Percentiles rank a stretch among this genome's conserved stretches.
phyloP scores from a whole-genome alignment of 2,113 vertebrate species.

The Recurvirostra avosetta region DNA sequence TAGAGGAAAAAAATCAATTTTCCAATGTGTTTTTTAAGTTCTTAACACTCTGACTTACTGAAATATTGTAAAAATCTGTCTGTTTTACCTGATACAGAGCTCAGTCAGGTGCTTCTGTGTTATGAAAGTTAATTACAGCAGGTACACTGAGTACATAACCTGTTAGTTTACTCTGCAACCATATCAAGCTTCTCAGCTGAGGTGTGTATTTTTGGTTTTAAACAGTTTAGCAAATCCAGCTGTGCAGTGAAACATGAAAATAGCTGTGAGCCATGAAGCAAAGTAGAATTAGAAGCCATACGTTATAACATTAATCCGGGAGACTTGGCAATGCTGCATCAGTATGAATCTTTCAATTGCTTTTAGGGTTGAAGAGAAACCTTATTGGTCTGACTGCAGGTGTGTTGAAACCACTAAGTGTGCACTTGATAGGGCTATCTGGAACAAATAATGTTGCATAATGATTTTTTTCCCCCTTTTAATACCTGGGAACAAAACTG shows the following conservation, averaged over 20 bases:
- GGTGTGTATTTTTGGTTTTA: conserved; percentile 29
- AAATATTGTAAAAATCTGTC: not conserved
- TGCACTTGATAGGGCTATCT: not conserved
- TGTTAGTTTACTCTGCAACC: not conserved
- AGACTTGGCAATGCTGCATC: not conserved
- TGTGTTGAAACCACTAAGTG: not conserved
- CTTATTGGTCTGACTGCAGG: not conserved
- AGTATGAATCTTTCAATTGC: conserved; percentile 13
- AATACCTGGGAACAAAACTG: not conserved
- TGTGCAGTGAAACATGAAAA: not conserved
- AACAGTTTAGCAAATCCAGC: not conserved
- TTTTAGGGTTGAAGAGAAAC: conserved; percentile 18
- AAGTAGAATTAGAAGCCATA: not conserved
- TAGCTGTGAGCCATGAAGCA: not conserved
- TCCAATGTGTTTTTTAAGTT: not conserved
- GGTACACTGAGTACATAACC: not conserved
- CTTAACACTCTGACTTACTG: not conserved
- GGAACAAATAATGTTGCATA: not conserved
- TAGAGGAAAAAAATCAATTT: not conserved
- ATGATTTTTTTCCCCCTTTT: not conserved
- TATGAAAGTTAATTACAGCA: not conserved
- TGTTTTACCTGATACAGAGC: not conserved
- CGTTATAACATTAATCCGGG: not conserved
- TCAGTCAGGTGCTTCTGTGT: not conserved
- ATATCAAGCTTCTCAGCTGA: not conserved